Conservation (phyloP, 2,113 vertebrate species). For the Ptyas mucosa region DNA sequence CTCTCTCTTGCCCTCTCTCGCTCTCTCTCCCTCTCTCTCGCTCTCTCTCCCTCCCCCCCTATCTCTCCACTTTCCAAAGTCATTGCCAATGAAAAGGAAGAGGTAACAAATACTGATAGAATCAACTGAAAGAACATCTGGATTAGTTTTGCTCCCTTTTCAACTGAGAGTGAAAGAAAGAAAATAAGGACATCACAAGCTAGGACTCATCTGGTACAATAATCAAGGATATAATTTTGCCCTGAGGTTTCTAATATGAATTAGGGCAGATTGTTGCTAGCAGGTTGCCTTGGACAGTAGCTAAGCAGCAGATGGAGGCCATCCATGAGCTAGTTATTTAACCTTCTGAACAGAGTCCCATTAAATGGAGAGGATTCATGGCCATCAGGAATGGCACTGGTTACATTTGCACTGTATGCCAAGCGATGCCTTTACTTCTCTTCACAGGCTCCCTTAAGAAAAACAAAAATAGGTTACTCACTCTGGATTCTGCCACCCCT, state of each 20-base stretch:
- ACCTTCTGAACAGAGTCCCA: background rate
- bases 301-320: slow-evolving; percentile 6
- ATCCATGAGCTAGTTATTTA: slow-evolving; percentile 4
- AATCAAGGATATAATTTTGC: slow-evolving; percentile 13
- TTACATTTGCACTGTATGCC: background rate
- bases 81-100: background rate
- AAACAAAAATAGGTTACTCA: background rate
- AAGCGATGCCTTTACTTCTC: background rate
- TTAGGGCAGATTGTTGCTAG: slow-evolving; percentile 11
- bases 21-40: no score
- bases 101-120: background rate
- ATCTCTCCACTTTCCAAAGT: background rate
- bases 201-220: slow-evolving; percentile 10
- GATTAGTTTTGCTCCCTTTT: background rate
- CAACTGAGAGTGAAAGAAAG: background rate
- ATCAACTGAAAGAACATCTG: background rate
- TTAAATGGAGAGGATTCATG: background rate
- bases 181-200: background rate
- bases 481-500: background rate
- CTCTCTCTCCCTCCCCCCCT: no score
- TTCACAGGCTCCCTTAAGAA: background rate
- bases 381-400: background rate
- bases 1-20: no score
- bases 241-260: slow-evolving; percentile 1
- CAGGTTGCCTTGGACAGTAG: background rate